A percentile compares a stretch with the other conserved stretches of the same genome.
Conservation (phyloP, 2,797 vertebrate genomes). For the Melanotaenia boesemani region DNA sequence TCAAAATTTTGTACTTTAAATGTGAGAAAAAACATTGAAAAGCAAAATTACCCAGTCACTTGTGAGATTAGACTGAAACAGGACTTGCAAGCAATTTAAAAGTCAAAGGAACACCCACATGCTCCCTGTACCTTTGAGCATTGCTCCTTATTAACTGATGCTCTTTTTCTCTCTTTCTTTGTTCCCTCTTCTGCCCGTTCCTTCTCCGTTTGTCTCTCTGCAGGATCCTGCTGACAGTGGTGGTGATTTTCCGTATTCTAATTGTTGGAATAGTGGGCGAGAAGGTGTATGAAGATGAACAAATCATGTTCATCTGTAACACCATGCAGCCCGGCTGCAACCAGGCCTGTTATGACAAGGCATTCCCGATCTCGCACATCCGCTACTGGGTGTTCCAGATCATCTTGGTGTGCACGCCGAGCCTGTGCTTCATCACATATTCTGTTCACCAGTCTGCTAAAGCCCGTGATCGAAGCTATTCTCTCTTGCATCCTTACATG, state of each 20-base stretch:
- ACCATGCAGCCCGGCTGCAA: conserved; percentile 92
- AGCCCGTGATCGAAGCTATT: conserved; percentile 85
- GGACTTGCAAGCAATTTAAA: conserved; percentile 7
- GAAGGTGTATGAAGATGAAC: conserved; percentile 93
- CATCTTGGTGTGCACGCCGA: conserved; percentile 90
- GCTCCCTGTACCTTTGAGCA: conserved; percentile 17
- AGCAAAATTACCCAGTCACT: conserved; percentile 19
- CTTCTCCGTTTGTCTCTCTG: conserved; percentile 53
- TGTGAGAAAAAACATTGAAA: conserved; percentile 1
- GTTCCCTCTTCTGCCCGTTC: conserved; percentile 52
- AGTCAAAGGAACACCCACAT: conserved; percentile 13
- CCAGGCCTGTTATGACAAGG: conserved; percentile 93
- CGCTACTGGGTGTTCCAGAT: conserved; percentile 93
- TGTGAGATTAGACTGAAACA: conserved; percentile 16
- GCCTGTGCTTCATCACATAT: conserved; percentile 92
- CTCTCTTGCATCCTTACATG: conserved; percentile 84
- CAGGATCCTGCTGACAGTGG: conserved; percentile 95
- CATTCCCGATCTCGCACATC: conserved; percentile 94
- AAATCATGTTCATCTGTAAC: conserved; percentile 94
- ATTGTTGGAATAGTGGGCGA: conserved; percentile 93
- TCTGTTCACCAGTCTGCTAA: conserved; percentile 90
- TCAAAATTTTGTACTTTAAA: conserved; percentile 16
- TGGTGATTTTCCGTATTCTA: conserved; percentile 93
- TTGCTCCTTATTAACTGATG: conserved; percentile 55
- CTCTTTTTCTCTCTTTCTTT: conserved; percentile 42